A percentile compares a stretch with the other conserved stretches of the same genome.
These are phyloP conservation scores for Urocolius indicus DNA, from an alignment of 2,113 vertebrate genomes.

Conservation along the genomic window DNA sequence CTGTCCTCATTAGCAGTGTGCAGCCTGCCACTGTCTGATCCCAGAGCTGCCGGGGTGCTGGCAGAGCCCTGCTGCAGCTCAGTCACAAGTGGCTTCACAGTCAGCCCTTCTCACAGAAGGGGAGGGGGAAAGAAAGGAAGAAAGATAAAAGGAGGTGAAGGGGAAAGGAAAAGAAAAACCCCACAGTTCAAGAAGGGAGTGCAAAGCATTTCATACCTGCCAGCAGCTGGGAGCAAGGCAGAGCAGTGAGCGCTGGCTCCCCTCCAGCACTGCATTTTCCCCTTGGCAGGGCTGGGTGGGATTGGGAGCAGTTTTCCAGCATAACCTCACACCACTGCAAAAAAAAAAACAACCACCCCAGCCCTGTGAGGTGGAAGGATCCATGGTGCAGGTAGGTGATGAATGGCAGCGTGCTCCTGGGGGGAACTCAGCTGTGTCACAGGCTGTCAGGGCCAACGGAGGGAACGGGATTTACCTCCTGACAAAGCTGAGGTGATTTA, in stretches of 20 bases:
- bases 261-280: neutral
- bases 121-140: accelerated
- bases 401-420: constrained; percentile 32
- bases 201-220: neutral
- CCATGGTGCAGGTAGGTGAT: constrained; percentile 56
- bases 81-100: neutral
- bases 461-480: constrained; percentile 55
- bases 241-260: neutral
- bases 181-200: neutral
- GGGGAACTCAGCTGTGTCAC: constrained; percentile 33
- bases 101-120: neutral
- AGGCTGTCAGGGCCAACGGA: constrained; percentile 39
- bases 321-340: neutral
- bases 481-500: neutral
- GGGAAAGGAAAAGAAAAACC: neutral
- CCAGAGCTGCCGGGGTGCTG: neutral
- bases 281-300: neutral
- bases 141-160: neutral
- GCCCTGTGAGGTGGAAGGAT: neutral
- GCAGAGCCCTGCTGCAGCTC: neutral
- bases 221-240: constrained; percentile 11
- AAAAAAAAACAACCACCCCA: no score
- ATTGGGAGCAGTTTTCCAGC: constrained; percentile 7
- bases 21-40: neutral
- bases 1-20: neutral